Evolutionary conservation across 2,888 invertebrate genomes (phyloP).

Genomic region (Torymus tubicola): DNA sequence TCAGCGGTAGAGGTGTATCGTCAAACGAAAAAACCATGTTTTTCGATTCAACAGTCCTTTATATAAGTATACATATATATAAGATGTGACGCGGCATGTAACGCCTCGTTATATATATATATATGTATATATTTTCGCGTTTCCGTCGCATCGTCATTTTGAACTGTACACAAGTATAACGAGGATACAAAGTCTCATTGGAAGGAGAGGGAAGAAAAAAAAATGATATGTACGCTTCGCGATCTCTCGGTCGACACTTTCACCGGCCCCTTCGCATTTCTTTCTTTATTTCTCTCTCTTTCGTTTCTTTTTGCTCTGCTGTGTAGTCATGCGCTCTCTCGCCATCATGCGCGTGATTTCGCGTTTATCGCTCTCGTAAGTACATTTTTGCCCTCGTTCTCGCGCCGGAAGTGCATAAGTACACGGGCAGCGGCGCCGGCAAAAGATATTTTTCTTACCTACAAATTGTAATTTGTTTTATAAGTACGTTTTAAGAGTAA

Average conservation of each 20-base stretch:
- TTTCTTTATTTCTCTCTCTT: background rate
- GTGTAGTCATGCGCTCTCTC: no score
- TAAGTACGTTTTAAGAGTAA: constrained; percentile 22
- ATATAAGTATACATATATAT: no score
- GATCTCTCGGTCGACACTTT: constrained; percentile 54
- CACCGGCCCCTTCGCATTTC: constrained; percentile 42
- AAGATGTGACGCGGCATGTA: no score
- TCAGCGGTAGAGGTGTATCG: no score
- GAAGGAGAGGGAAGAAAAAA: constrained; percentile 40
- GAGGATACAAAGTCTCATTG: constrained; percentile 51
- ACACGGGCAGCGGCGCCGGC: constrained; percentile 21
- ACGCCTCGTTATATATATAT: constrained; percentile 6
- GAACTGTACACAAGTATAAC: constrained; percentile 55
- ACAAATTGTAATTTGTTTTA: constrained; percentile 2
- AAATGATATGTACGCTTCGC: constrained; percentile 54
- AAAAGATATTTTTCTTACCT: constrained; percentile 28
- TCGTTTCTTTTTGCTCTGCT: background rate
- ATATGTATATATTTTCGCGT: constrained; percentile 39
- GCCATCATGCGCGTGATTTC: no score
- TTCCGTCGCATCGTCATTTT: constrained; percentile 47
- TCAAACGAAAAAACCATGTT: no score
- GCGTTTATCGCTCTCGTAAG: constrained; percentile 5
- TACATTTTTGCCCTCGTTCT: constrained; percentile 8
- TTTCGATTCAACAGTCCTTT: no score
- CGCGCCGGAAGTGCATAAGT: background rate